phyloP scores from a whole-genome alignment of 2,113 vertebrate genomes.

The Calidris pygmaea region DNA sequence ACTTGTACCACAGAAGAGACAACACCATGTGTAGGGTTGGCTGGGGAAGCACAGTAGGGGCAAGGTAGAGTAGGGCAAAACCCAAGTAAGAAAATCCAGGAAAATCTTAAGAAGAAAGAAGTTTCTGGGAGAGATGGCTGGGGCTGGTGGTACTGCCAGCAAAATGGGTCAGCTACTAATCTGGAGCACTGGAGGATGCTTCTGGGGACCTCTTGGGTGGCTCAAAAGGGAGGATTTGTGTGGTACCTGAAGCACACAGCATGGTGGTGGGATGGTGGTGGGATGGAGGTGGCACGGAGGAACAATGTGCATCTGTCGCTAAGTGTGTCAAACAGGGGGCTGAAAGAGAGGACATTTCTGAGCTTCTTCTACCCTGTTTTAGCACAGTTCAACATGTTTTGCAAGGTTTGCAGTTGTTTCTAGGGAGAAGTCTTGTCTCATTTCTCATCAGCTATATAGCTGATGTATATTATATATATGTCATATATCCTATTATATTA shows the following conservation, averaged over 20 bases:
- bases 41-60: not conserved
- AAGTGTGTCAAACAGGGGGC: rapidly evolving
- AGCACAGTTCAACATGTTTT: not conserved
- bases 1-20: rapidly evolving
- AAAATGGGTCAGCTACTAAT: not conserved
- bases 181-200: not conserved
- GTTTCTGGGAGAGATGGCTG: not conserved
- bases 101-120: not conserved
- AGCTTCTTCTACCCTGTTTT: not conserved
- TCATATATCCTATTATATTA: not conserved
- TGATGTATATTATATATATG: not conserved
- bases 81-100: not conserved
- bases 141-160: not conserved
- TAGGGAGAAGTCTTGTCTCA: not conserved
- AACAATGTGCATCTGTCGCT: not conserved
- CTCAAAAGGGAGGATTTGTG: not conserved
- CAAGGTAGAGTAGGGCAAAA: not conserved
- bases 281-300: not conserved
- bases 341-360: not conserved
- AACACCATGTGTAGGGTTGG: rapidly evolving
- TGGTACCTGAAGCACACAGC: not conserved
- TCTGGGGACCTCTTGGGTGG: not conserved
- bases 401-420: not conserved
- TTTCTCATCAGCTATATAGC: not conserved
- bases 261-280: too few species aligned